Conservation (phyloP, 2,797 vertebrate genomes). For the Alca torda region DNA sequence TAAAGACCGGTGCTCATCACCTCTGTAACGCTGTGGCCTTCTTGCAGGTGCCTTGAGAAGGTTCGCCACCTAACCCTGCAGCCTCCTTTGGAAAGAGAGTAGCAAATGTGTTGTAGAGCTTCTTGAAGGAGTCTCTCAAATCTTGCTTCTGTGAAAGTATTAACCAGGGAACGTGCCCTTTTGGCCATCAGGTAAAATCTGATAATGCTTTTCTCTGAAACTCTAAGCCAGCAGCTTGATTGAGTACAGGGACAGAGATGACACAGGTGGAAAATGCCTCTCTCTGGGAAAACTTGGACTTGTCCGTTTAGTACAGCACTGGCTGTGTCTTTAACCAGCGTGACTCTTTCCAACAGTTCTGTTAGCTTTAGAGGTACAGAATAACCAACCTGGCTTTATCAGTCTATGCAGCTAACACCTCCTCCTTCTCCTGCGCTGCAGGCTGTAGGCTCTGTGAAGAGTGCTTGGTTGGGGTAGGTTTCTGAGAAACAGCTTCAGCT, state of each 20-base stretch:
- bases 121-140: neutral
- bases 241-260: neutral
- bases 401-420: neutral
- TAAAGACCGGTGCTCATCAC: fast-evolving
- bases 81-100: neutral
- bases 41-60: neutral
- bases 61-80: neutral
- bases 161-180: neutral
- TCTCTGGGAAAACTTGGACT: neutral
- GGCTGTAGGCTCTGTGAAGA: neutral
- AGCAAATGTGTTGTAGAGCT: neutral
- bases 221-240: neutral
- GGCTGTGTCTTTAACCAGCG: neutral
- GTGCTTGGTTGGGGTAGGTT: neutral
- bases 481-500: neutral
- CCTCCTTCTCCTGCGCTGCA: neutral
- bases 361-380: neutral
- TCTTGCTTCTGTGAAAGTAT: neutral
- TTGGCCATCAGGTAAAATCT: neutral
- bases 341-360: neutral
- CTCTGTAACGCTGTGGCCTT: neutral
- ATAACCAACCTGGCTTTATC: neutral
- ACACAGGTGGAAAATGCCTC: neutral
- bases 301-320: neutral
- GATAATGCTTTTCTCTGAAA: neutral